Evolutionary conservation across 2,113 vertebrate species (phyloP), one percentile per base, ranked within the genome.

Genomic region (Raja brachyura): DNA sequence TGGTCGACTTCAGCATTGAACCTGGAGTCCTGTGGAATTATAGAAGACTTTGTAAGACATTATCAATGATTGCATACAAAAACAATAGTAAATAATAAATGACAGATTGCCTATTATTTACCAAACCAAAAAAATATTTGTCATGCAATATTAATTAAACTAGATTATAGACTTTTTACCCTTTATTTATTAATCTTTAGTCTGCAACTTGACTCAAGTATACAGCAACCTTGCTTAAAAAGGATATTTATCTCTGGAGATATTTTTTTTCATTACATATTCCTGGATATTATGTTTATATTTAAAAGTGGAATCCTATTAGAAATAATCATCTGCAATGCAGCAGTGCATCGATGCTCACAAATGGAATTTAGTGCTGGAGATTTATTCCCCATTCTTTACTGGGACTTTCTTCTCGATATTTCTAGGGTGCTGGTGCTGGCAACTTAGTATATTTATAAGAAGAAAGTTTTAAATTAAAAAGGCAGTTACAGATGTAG

Each of bases 1-100:
- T 98, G 97, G 96, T 99, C 99, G 5, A 99, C 98, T 95, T 99
- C 99, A 48, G 98, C 98, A 93, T 99, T 99, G 95, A 99, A 99
- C 94, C 98, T 96, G 93, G 98, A 97, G 95, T 99, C 99, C 98
- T 99, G 93, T 63, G 93, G 93, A 77, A 63, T 74, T 11, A 92
- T 3, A 92, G 33, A 74, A 92, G 14, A 73, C 25, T 92, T 20
- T 92, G 68, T 92, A 54, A 74, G 33, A 74, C 28, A 28, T 6
- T 39, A 92, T 22, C 33, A 14, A 6, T 14, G 28, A 54, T 73
- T 54, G 9, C 54, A 68, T 3, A 39, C 25, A 73, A 22, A 88
- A 66, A 18, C 70, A 48, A 48, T 48, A 48, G 39, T 48, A 48
- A 48, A 48, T 48, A 48, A 48, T 48, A 48, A 48, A 48, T 48